These are phyloP conservation scores for Cheilinus undulatus DNA, from an alignment of 2,113 vertebrate species.

Conservation along the genomic window DNA sequence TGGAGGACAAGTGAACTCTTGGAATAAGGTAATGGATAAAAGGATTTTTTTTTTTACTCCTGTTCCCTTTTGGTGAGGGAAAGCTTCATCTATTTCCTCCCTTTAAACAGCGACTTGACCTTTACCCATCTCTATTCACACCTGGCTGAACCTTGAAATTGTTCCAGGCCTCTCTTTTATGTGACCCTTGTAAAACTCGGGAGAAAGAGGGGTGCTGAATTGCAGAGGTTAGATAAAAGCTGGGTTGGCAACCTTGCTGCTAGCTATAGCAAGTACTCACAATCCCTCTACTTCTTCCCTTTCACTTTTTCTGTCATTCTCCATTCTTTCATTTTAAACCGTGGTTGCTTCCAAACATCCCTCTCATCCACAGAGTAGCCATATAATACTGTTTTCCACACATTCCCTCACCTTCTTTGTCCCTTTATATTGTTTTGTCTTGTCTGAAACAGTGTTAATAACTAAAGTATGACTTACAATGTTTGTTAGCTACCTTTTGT, in stretches of 20 bases:
- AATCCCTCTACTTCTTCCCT: neutral
- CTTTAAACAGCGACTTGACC: constrained; percentile 63
- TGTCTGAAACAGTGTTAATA: too few species aligned
- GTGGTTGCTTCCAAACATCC: neutral
- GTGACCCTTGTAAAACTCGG: constrained; percentile 33
- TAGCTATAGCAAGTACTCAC: constrained; percentile 16
- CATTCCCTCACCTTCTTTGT: neutral
- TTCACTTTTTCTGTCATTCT: neutral
- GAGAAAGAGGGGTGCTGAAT: constrained; percentile 32
- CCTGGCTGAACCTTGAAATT: constrained; percentile 65
- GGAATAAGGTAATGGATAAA: constrained; percentile 41
- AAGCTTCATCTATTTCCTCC: constrained; percentile 47
- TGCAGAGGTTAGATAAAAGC: constrained; percentile 53
- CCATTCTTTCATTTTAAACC: neutral
- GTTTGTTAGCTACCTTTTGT: too few species aligned
- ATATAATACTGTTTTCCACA: neutral
- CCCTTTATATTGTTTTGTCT: constrained; percentile 38
- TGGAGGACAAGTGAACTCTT: constrained; percentile 44
- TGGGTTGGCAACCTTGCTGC: constrained; percentile 34
- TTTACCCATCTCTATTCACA: constrained; percentile 66
- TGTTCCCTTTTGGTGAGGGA: constrained; percentile 51
- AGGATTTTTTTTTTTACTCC: constrained; percentile 26
- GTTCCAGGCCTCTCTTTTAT: constrained; percentile 52
- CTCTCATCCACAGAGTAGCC: neutral
- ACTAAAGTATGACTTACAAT: too few species aligned